Base-by-base conservation (phyloP, 2,113 vertebrate species). In the Pygathrix nemaeus region DNA sequence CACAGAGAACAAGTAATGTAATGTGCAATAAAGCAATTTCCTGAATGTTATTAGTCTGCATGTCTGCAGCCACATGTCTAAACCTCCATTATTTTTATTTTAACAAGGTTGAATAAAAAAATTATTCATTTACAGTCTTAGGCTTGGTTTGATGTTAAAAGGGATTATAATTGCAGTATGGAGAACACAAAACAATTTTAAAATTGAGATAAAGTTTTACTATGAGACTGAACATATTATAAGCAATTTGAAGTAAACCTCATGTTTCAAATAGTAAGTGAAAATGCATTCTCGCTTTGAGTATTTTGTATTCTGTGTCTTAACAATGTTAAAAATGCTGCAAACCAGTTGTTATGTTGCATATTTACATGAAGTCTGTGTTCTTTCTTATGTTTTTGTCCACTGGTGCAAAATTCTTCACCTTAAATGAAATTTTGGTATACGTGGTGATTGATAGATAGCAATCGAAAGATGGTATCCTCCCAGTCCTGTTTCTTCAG, bases 221-320 rank as follows among this genome's bases (percentile, higher is more conserved):
- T 50, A 68, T 97, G 66, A 68, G 30, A 75, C n/a, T 43, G 35
- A 94, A 4, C 84, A 57, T 86, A 68, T 83, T 12, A 11, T 90
- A 75, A 95, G 92, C 30, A 97, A 48, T 78, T 96, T 40, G 82
- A 96, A 95, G 14, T 87, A 35, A 82, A 66, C 40, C 2, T 87
- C 66, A 88, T 96, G 1, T 92, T 30, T 66, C 27, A 38, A 83
- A 75, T 79, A 82, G 7, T 64, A 90, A 93, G 3, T 95, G 48
- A 78, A 94, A 94, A 80, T 6, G 43, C 27, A 84, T 82, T 70
- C 5, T 92, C 11, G 6, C 76, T 57, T 30, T 11, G 78, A 73
- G 32, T 25, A 61, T 0, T 96, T 97, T 97, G 59, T 45, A 3
- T 12, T 73, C 27, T 84, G 30, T 66, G 21, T 68, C 45, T 97